Percentiles rank a stretch among this genome's conserved stretches.
Conservation (phyloP, 1,140 invertebrate genomes). For the Camponotus floridanus region DNA sequence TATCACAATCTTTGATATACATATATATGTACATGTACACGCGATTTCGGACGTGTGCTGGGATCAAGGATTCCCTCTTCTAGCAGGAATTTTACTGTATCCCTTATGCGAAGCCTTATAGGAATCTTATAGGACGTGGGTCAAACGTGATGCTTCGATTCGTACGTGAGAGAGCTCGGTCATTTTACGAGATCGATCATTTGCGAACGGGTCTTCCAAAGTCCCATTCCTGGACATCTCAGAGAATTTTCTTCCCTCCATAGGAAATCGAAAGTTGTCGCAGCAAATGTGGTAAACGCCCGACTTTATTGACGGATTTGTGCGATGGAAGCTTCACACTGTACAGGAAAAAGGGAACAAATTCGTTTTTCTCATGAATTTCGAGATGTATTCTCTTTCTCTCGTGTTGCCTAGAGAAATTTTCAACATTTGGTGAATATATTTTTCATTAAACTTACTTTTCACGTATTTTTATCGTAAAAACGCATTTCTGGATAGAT, state of each 20-base stretch:
- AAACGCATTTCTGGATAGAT: not conserved
- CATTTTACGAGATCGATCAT: slow-evolving; percentile 51
- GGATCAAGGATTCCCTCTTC: not conserved
- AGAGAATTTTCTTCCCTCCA: not conserved
- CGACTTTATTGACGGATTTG: slow-evolving; percentile 35
- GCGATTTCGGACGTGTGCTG: not conserved
- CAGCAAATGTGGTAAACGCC: slow-evolving; percentile 30
- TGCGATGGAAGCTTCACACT: slow-evolving; percentile 4
- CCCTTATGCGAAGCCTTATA: slow-evolving; percentile 21
- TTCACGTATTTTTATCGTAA: slow-evolving; percentile 4
- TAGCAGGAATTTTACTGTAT: slow-evolving; percentile 30
- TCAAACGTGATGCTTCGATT: slow-evolving; percentile 35
- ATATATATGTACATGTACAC: not conserved
- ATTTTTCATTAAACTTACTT: slow-evolving; percentile 20
- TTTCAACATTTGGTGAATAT: slow-evolving; percentile 21
- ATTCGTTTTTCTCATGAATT: not conserved
- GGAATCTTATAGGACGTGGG: not conserved
- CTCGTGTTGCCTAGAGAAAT: not conserved
- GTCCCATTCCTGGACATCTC: not conserved
- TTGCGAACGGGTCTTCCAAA: slow-evolving; percentile 35
- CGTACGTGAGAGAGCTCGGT: slow-evolving; percentile 21
- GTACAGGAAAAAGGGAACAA: slow-evolving; percentile 28
- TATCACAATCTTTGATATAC: slow-evolving; percentile 10
- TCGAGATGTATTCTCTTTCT: not conserved
- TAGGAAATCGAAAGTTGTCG: slow-evolving; percentile 43